Evolutionary conservation across 2,797 vertebrate genomes (phyloP).

Genomic region (Hemibagrus guttatus): DNA sequence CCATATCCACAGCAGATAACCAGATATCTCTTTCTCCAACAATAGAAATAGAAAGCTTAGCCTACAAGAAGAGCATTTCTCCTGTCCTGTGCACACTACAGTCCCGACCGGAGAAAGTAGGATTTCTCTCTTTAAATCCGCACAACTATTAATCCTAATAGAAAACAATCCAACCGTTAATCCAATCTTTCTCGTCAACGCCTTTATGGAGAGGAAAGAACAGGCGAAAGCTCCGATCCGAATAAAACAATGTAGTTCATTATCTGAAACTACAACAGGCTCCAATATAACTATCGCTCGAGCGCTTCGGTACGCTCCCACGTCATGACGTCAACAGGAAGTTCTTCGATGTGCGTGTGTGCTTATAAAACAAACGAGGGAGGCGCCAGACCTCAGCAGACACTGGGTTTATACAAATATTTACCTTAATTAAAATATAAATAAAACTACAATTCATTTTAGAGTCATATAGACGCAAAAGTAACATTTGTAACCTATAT

Average conservation of each 20-base stretch:
- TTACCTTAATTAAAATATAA: too few relatives aligned
- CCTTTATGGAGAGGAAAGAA: neutral
- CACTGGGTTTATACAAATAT: neutral
- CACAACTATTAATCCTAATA: neutral
- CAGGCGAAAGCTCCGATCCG: neutral
- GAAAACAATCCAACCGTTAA: neutral
- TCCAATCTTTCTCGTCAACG: too few relatives aligned
- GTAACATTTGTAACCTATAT: neutral
- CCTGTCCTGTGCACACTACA: neutral
- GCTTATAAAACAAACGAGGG: conserved; percentile 22
- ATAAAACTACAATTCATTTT: neutral
- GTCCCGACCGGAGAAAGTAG: neutral
- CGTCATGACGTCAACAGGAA: conserved; percentile 79
- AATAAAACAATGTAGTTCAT: conserved; percentile 24
- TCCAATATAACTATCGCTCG: conserved; percentile 21
- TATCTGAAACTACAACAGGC: conserved; percentile 20
- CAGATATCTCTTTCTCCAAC: neutral
- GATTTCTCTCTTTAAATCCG: neutral
- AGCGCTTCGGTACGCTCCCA: conserved; percentile 65
- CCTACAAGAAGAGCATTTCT: neutral
- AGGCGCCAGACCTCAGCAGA: conserved; percentile 23
- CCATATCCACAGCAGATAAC: conserved; percentile 66
- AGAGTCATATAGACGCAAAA: neutral
- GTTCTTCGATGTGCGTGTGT: conserved; percentile 38
- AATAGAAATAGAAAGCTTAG: neutral